Conservation (phyloP, 1,140 invertebrate genomes). For the Drosophila orena region DNA sequence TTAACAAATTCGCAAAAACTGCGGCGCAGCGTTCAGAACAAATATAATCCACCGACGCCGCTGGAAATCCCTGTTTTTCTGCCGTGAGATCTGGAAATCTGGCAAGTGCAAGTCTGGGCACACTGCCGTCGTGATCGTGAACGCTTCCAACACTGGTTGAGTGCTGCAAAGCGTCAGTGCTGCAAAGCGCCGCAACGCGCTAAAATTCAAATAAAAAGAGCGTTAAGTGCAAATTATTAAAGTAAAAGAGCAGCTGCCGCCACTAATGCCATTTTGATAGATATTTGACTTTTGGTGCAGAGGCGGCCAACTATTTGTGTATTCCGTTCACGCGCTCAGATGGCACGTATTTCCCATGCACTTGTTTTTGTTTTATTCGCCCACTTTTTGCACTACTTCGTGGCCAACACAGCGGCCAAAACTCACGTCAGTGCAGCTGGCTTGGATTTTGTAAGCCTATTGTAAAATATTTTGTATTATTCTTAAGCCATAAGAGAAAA, state of each 20-base stretch:
- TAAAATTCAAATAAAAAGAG: slow-evolving; percentile 36
- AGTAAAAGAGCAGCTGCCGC: slow-evolving; percentile 32
- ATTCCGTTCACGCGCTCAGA: slow-evolving; percentile 70
- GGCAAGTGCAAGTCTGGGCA: too few species aligned
- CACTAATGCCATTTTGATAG: slow-evolving; percentile 68
- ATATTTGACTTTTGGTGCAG: slow-evolving; percentile 56
- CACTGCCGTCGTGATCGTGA: slow-evolving; percentile 13
- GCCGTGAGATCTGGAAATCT: too few species aligned
- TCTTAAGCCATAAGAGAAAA: not conserved
- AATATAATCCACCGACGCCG: slow-evolving; percentile 82
- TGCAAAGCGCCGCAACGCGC: slow-evolving; percentile 2
- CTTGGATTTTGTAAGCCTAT: not conserved
- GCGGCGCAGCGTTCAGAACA: slow-evolving; percentile 58
- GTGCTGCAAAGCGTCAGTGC: slow-evolving; percentile 9
- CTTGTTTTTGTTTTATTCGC: slow-evolving; percentile 49
- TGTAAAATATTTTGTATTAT: not conserved
- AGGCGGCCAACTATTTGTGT: slow-evolving; percentile 36
- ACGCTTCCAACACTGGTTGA: slow-evolving; percentile 40
- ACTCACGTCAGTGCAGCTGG: not conserved
- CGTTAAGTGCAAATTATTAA: not conserved
- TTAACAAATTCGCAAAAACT: slow-evolving; percentile 42
- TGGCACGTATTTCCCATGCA: slow-evolving; percentile 65
- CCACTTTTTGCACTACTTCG: slow-evolving; percentile 44
- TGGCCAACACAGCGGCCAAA: slow-evolving; percentile 30
- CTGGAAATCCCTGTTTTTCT: slow-evolving; percentile 1